These are phyloP conservation scores for Anthoptus insignis DNA, from an alignment of 2,888 invertebrate genomes.

Conservation along the genomic window DNA sequence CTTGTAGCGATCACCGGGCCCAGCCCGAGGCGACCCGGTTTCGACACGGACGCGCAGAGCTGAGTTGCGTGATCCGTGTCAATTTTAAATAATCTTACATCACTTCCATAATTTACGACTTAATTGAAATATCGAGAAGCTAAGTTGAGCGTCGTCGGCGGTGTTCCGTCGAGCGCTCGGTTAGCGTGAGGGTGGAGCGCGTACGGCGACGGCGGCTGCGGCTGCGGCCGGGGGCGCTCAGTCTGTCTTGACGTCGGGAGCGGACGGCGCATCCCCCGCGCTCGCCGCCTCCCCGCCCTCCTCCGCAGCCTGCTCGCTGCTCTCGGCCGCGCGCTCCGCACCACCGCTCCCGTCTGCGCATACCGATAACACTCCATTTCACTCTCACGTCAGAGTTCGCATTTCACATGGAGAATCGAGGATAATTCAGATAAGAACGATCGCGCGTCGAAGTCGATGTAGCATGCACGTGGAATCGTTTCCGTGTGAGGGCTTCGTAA, in stretches of 20 bases:
- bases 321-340: constrained; percentile 65
- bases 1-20: constrained; percentile 54
- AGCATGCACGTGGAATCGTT: neutral
- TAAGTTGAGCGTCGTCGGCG: constrained; percentile 60
- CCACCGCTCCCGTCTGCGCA: constrained; percentile 57
- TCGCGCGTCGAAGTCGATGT: no score
- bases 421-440: constrained; percentile 1
- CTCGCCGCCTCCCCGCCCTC: constrained; percentile 59
- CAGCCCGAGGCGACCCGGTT: constrained; percentile 22
- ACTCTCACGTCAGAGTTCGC: neutral
- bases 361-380: constrained; percentile 8
- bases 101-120: constrained; percentile 84
- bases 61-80: constrained; percentile 61
- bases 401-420: neutral
- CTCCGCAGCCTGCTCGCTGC: constrained; percentile 57
- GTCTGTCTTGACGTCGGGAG: constrained; percentile 67
- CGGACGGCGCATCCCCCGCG: constrained; percentile 62
- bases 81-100: constrained; percentile 72
- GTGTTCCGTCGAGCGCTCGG: constrained; percentile 42
- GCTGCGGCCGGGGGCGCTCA: constrained; percentile 52
- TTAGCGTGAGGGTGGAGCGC: constrained; percentile 45
- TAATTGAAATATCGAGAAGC: constrained; percentile 81
- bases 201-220: no score
- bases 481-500: neutral
- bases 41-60: constrained; percentile 53